Conservation (phyloP, 2,113 vertebrate species). For the Mesitornis unicolor region DNA sequence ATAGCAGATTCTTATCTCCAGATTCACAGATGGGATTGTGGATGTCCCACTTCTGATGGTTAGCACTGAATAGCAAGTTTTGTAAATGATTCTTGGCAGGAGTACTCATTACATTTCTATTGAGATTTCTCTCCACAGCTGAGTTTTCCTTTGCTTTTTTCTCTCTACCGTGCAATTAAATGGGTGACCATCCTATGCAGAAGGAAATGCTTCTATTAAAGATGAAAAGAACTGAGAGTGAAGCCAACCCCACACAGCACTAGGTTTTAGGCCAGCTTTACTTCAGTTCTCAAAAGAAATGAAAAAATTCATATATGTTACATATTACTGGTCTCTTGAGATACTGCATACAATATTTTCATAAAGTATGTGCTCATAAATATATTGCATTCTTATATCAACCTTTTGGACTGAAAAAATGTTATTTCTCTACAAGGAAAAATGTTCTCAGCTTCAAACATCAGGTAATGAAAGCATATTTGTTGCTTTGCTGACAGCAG, state of each 20-base stretch:
- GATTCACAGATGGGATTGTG: constrained; percentile 30
- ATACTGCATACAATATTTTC: background rate
- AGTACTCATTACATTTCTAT: constrained; percentile 25
- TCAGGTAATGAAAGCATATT: background rate
- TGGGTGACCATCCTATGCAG: constrained; percentile 33
- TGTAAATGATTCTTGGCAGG: constrained; percentile 51
- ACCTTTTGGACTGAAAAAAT: background rate
- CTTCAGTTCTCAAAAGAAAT: background rate
- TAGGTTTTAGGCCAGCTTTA: constrained; percentile 7
- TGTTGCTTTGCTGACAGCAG: background rate
- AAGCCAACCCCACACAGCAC: background rate
- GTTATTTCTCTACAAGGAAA: background rate
- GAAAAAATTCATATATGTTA: background rate
- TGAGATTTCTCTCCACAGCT: constrained; percentile 49
- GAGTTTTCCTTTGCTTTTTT: constrained; percentile 12
- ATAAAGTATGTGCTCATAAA: background rate
- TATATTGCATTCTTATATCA: background rate
- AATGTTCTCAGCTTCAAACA: background rate
- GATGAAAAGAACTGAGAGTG: constrained; percentile 31
- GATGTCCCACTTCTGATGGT: background rate
- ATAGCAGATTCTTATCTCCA: constrained; percentile 41
- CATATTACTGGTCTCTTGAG: background rate
- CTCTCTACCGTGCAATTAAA: constrained; percentile 40
- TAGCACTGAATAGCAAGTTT: constrained; percentile 46
- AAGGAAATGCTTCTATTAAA: constrained; percentile 33